A percentile compares a stretch with the other conserved stretches of the same genome.
Conservation (phyloP, 2,797 vertebrate genomes). For the Microhierax caerulescens region DNA sequence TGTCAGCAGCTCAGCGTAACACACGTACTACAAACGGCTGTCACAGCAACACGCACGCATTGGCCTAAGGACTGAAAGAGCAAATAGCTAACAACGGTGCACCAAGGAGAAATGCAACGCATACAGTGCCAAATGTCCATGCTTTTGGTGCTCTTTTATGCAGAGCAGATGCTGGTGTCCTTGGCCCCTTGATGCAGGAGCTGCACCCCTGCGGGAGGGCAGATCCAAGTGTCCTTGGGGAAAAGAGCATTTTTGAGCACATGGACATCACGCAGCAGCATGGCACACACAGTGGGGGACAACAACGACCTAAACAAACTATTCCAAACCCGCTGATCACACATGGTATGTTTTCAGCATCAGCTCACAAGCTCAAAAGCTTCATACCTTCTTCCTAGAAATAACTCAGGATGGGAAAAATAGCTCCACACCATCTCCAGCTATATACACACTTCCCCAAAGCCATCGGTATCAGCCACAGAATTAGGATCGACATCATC, state of each 20-base stretch:
- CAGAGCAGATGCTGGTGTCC: background rate
- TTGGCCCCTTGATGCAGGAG: background rate
- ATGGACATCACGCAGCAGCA: accelerated
- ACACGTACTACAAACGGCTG: accelerated
- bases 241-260: background rate
- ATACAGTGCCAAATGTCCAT: accelerated
- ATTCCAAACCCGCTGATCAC: background rate
- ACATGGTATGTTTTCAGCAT: background rate
- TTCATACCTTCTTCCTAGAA: background rate
- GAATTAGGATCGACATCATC: accelerated
- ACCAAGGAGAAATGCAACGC: background rate
- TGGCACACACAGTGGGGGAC: no score
- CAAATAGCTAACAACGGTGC: background rate
- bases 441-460: background rate
- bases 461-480: no score
- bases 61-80: background rate
- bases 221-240: accelerated
- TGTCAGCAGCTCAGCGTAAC: background rate
- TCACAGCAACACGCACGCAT: accelerated
- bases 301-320: no score
- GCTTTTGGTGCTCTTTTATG: background rate
- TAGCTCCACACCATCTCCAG: background rate
- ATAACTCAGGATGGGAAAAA: background rate
- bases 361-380: background rate
- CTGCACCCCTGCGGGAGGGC: accelerated